A percentile compares a stretch with the other conserved stretches of the same genome.
Evolutionary conservation across 2,888 invertebrate species (phyloP).

Genomic region (Tetropium fuscum): DNA sequence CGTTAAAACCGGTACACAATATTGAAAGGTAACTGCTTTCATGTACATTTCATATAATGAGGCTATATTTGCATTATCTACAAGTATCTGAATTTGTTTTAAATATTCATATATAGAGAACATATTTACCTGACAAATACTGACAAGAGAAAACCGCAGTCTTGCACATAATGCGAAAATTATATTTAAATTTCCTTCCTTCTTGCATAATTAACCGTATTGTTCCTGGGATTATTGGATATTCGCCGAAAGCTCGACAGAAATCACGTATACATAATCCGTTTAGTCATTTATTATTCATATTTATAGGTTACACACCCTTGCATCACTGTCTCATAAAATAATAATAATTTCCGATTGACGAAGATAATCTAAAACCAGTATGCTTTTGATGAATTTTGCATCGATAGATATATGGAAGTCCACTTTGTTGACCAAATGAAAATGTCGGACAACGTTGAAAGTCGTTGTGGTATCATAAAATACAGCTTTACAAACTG

Average conservation of each 20-base stretch:
- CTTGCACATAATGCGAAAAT: too few relatives aligned
- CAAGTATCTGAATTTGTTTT: too few relatives aligned
- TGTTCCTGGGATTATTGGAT: slow-evolving; percentile 10
- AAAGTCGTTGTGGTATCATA: not conserved
- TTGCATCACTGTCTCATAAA: slow-evolving; percentile 10
- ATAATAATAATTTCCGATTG: slow-evolving; percentile 9
- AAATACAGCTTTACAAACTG: slow-evolving; percentile 3
- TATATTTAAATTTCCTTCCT: not conserved
- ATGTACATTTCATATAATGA: too few relatives aligned
- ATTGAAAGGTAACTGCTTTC: too few relatives aligned
- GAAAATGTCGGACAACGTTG: too few relatives aligned
- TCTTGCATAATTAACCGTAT: slow-evolving; percentile 2
- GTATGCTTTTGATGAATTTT: slow-evolving; percentile 7
- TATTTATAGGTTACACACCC: slow-evolving; percentile 6
- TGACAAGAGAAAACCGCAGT: too few relatives aligned
- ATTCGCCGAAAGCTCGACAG: not conserved
- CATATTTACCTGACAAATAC: too few relatives aligned
- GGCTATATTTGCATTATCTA: too few relatives aligned
- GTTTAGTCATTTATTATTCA: slow-evolving; percentile 12
- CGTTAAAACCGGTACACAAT: too few relatives aligned
- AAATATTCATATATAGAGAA: too few relatives aligned
- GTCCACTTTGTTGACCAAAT: too few relatives aligned
- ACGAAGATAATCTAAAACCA: not conserved
- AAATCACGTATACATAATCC: slow-evolving; percentile 9
- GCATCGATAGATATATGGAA: too few relatives aligned